Percentiles rank a stretch among this genome's conserved stretches.
Evolutionary conservation across 2,113 vertebrate species (phyloP).

Genomic region (Tenrec ecaudatus): DNA sequence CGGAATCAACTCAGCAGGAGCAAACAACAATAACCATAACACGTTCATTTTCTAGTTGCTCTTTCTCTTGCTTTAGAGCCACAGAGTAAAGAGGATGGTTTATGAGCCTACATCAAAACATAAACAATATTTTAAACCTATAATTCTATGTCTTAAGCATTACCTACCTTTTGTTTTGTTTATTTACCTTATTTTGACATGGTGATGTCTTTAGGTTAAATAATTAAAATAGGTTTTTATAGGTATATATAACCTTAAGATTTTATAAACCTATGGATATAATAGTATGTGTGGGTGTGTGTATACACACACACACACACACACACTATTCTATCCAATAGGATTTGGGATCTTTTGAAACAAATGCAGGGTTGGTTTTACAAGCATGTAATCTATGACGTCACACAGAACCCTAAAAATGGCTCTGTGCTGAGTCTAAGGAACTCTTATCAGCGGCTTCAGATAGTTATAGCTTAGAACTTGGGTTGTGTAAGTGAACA

Average conservation of each 20-base stretch:
- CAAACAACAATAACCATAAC: not conserved
- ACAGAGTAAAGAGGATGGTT: not conserved
- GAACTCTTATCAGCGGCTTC: not conserved
- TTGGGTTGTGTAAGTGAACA: not conserved
- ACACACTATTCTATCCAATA: no score
- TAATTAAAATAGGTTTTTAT: not conserved
- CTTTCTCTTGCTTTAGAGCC: not conserved
- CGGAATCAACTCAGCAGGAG: not conserved
- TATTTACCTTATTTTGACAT: not conserved
- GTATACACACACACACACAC: no score
- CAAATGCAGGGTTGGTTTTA: not conserved
- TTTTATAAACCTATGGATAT: no score
- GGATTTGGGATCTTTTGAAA: not conserved
- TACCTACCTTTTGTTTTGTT: not conserved
- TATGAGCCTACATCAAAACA: not conserved
- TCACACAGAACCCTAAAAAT: not conserved
- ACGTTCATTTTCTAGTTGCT: not conserved
- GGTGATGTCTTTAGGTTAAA: not conserved
- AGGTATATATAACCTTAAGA: not conserved
- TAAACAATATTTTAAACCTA: not conserved
- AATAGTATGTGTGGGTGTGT: no score
- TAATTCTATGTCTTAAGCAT: not conserved
- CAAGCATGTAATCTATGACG: not conserved
- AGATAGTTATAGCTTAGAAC: constrained; percentile 46
- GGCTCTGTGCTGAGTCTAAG: not conserved